These are phyloP conservation scores for Sipha maydis DNA, from an alignment of 2,888 invertebrate genomes.

Conservation along the genomic window DNA sequence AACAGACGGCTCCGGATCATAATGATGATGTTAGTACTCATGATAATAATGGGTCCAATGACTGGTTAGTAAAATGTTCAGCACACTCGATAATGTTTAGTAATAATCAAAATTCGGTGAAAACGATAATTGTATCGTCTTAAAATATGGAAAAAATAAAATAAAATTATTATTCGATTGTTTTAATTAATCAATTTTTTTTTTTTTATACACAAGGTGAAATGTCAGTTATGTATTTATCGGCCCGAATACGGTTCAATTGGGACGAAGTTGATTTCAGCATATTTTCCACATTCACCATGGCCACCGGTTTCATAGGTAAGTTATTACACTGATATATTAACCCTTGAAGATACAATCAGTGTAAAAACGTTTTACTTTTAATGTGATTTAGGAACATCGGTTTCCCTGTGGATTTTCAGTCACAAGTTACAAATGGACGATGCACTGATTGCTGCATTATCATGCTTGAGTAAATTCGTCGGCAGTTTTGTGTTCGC, in stretches of 20 bases:
- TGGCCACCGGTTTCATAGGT: slow-evolving; percentile 85
- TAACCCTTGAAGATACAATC: no score
- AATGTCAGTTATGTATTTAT: slow-evolving; percentile 59
- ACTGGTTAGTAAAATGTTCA: slow-evolving; percentile 37
- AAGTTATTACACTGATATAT: background rate
- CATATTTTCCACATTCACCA: slow-evolving; percentile 84
- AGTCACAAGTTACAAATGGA: slow-evolving; percentile 53
- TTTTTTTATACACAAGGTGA: slow-evolving; percentile 44
- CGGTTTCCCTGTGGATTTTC: slow-evolving; percentile 54
- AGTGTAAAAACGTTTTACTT: no score
- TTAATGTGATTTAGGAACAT: slow-evolving; percentile 23
- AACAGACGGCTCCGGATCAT: slow-evolving; percentile 45
- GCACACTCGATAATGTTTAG: no score
- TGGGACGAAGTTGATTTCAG: slow-evolving; percentile 91
- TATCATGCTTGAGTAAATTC: slow-evolving; percentile 45
- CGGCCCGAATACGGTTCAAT: slow-evolving; percentile 68
- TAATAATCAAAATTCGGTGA: no score
- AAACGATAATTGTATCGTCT: no score
- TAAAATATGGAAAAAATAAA: background rate
- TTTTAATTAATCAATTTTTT: background rate
- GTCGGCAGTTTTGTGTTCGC: slow-evolving; percentile 54
- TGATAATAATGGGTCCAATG: slow-evolving; percentile 55
- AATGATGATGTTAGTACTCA: slow-evolving; percentile 49
- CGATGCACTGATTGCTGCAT: slow-evolving; percentile 33
- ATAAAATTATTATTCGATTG: background rate